Evolutionary conservation across 2,888 invertebrate species (phyloP), one percentile per base, ranked within the genome.

Genomic region (Drosophila recens): DNA sequence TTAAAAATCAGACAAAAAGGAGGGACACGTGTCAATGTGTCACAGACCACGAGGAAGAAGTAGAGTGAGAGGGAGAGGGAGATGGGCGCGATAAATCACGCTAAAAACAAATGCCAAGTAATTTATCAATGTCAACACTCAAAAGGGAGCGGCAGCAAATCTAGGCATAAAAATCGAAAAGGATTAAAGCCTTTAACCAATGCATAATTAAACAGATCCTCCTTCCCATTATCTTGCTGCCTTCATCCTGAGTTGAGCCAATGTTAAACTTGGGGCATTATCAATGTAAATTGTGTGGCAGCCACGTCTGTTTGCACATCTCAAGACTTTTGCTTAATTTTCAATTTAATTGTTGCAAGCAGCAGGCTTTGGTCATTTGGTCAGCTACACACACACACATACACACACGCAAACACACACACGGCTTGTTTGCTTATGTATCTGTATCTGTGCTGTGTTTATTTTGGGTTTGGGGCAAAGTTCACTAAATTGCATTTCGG

Each of bases 401-500:
- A 13, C 46, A 45, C 34, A 45, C 34, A 33, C 42, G 36, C 20
- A n/a, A n/a, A 17, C 56, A 48, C 15, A 3, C 43, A 36, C 30
- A 17, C 17, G 9, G 23, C 23, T 49, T 61, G 36, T 64, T 58
- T 61, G 49, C 52, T 52, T 63, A 43, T 67, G 64, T 74, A 52
- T 67, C 42, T 66, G 48, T 57, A 52, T 67, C 42, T 66, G 48
- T 57, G 34, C 20, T 72, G 46, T 66, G 73, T 77, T 68, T 20
- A 33, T 72, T 46, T 74, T 69, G 66, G 62, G 64, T 42, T 15
- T 67, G 67, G 56, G 71, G 82, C 67, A 89, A 83, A 90, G 89
- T 91, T 86, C 90, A 83, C 83, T 82, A 91, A 90, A 90, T 90
- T 91, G 85, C 90, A 91, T 91, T 90, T 90, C 86, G 91, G 91